Evolutionary conservation across 92 coral and sea anemone species (phyloP).

Genomic region (Phymanthus crucifer): DNA sequence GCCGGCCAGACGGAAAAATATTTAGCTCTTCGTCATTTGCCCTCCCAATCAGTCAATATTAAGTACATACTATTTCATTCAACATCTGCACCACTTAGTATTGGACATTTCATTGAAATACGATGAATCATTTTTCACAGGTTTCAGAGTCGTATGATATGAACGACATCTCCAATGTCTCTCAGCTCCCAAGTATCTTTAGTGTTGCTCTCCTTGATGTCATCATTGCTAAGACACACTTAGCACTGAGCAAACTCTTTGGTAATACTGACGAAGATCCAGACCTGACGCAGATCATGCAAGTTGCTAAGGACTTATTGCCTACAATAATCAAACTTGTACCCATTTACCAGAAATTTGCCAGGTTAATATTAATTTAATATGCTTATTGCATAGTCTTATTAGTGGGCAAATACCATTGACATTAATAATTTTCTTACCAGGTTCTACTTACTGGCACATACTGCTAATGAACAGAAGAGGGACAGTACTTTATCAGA

Average conservation of each 20-base stretch:
- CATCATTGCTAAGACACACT: slow-evolving; percentile 71
- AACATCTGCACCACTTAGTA: no score
- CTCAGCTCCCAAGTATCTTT: slow-evolving; percentile 80
- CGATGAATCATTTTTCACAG: slow-evolving; percentile 33
- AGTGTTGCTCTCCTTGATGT: slow-evolving; percentile 74
- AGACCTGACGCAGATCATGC: slow-evolving; percentile 66
- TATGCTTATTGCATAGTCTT: background rate
- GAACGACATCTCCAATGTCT: slow-evolving; percentile 41
- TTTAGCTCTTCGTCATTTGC: no score
- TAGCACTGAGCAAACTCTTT: slow-evolving; percentile 63
- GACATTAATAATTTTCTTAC: background rate
- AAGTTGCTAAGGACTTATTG: slow-evolving; percentile 70
- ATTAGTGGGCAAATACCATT: background rate
- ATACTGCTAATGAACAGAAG: slow-evolving; percentile 53
- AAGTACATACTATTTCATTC: no score
- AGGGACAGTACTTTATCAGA: slow-evolving; percentile 40
- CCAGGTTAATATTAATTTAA: slow-evolving; percentile 54
- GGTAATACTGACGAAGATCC: slow-evolving; percentile 84
- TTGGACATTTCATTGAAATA: no score
- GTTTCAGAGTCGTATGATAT: slow-evolving; percentile 42
- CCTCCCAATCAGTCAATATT: no score
- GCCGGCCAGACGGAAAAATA: no score
- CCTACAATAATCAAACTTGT: slow-evolving; percentile 68
- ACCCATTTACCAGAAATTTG: slow-evolving; percentile 81
- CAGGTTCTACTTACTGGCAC: slow-evolving; percentile 80